These are phyloP conservation scores for Chromoteleia sp. DNA, from an alignment of 2,888 invertebrate species.

Conservation along the genomic window DNA sequence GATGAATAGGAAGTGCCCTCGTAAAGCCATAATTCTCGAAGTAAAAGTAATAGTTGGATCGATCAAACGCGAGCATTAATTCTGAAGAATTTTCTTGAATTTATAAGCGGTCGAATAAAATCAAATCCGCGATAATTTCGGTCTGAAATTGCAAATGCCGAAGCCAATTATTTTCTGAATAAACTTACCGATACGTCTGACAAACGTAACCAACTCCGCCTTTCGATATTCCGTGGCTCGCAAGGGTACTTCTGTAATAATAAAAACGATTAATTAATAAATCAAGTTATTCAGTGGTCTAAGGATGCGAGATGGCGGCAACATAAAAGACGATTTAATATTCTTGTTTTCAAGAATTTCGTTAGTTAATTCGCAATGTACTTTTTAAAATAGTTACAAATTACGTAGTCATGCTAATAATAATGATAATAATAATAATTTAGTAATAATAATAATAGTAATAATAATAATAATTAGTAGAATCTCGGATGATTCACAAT, in stretches of 20 bases:
- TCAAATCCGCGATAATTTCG: constrained; percentile 18
- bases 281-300: no score
- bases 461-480: no score
- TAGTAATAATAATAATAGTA: no score
- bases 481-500: no score
- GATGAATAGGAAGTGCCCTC: constrained; percentile 13
- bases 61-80: constrained; percentile 9
- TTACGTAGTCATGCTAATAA: no score
- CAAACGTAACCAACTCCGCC: constrained; percentile 32
- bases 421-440: no score
- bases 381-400: no score
- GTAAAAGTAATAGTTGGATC: constrained; percentile 6
- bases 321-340: no score
- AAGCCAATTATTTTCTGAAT: constrained; percentile 36
- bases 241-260: constrained; percentile 33
- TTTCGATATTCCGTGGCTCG: constrained; percentile 15
- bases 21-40: constrained; percentile 16
- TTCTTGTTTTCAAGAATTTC: no score
- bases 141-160: background rate
- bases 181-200: constrained; percentile 59
- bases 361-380: no score
- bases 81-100: constrained; percentile 9
- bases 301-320: no score
- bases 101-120: constrained; percentile 12
- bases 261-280: constrained; percentile 10